Evolutionary conservation across 2,888 invertebrate species (phyloP).

Genomic region (Neoascia interrupta): DNA sequence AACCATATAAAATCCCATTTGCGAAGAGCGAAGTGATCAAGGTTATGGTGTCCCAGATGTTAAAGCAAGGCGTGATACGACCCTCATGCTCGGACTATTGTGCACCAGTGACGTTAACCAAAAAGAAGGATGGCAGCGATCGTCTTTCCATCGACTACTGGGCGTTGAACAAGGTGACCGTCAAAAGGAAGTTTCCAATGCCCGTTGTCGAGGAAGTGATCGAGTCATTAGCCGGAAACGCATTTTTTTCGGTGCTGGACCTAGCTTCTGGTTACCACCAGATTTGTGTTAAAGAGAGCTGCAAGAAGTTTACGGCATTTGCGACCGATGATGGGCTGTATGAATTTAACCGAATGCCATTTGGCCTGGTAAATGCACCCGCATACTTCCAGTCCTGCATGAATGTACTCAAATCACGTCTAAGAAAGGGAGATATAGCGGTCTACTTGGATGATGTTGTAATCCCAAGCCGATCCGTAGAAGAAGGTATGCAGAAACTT

Average conservation of each 20-base stretch:
- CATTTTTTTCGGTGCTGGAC: not conserved
- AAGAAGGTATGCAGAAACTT: not conserved
- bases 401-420: too few species aligned
- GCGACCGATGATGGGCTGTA: not conserved
- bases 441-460: not conserved
- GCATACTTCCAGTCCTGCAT: not conserved
- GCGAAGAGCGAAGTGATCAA: too few species aligned
- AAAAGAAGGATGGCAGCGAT: not conserved
- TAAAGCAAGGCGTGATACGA: not conserved
- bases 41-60: not conserved
- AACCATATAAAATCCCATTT: too few species aligned
- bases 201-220: not conserved
- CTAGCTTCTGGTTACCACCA: not conserved
- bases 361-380: not conserved
- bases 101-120: not conserved
- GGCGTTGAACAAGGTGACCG: not conserved
- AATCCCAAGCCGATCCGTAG: not conserved
- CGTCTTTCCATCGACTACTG: not conserved
- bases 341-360: not conserved
- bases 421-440: not conserved
- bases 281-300: not conserved
- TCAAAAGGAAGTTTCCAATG: not conserved
- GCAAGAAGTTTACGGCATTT: not conserved
- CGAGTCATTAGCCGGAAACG: not conserved
- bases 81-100: not conserved